Base-by-base conservation (phyloP, 2,797 vertebrate species). In the Cynodonichthys magdalenae region DNA sequence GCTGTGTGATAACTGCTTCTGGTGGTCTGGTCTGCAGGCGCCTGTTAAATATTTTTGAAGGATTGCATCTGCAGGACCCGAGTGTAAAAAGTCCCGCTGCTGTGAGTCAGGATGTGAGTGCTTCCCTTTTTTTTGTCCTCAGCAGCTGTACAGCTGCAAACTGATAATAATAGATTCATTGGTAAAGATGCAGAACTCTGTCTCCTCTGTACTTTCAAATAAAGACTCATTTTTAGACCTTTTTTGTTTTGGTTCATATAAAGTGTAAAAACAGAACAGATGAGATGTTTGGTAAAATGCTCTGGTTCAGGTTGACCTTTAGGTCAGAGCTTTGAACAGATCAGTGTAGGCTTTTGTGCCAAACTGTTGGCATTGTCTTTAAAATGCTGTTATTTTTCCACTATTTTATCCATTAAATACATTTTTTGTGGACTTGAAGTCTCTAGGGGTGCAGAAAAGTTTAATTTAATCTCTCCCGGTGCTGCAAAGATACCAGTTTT, bases 21-120 rank as follows among this genome's bases (percentile, higher is more conserved):
- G 48, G 44, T 39, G 11, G 6, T 44, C 15, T 46, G 14, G 15
- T n/a, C 66, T n/a, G 9, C 61, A 28, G 15, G 55, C 6, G 74
- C 48, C 29, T 74, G 77, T 62, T 47, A 59, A 53, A 75, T 73
- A 45, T n/a, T 62, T 24, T 59, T 5, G 34, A 42, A 15, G 49
- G 66, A 39, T 53, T 70, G 66, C 1, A 3, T 69, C 62, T 27
- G 0, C 71, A 51, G 70, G 2, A 58, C 54, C 62, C 63, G 45
- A 5, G 47, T 51, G 8, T 66, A 54, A 7, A 9, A 57, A 36
- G 34, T 51, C 61, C 55, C 53, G 48, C 41, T 58, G 59, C 34
- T n/a, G 60, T 34, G 71, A 78, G 52, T 71, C 69, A 47, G 0
- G 6, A 39, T 46, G 15, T 11, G 49, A 1, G 4, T 1, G 27